A percentile compares a stretch with the other conserved stretches of the same genome.
Conservation (phyloP, 1,140 invertebrate genomes). For the Grapholita molesta region DNA sequence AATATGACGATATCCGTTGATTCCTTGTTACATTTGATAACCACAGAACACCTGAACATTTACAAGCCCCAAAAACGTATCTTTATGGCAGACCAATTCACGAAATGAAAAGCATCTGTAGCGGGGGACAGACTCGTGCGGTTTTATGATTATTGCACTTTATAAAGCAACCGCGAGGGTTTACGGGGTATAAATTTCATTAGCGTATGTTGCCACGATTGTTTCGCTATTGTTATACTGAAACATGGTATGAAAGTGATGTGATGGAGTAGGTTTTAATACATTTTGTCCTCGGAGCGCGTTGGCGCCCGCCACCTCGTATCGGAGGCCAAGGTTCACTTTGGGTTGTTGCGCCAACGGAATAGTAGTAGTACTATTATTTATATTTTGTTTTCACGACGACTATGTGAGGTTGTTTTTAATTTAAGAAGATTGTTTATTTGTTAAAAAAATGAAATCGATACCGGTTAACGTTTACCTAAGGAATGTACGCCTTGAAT, state of each 20-base stretch:
- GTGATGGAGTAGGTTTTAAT: background rate
- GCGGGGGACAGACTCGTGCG: conserved; percentile 21
- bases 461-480: background rate
- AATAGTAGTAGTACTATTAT: too few relatives aligned
- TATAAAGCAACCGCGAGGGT: conserved; percentile 61
- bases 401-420: too few relatives aligned
- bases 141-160: conserved; percentile 69
- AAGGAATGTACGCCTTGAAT: background rate
- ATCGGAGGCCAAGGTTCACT: too few relatives aligned
- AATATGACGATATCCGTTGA: too few relatives aligned
- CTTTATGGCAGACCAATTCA: conserved; percentile 15
- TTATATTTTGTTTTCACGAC: too few relatives aligned
- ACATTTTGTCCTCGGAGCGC: background rate
- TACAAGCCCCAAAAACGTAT: background rate
- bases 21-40: background rate
- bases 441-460: too few relatives aligned
- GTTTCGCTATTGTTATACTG: conserved; percentile 45
- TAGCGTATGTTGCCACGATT: conserved; percentile 65
- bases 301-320: too few relatives aligned
- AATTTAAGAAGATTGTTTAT: too few relatives aligned
- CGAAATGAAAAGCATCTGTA: conserved; percentile 13
- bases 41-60: background rate
- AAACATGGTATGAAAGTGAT: background rate
- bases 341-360: too few relatives aligned
- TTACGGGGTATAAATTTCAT: conserved; percentile 75